phyloP scores from a whole-genome alignment of 2,888 invertebrate genomes.

The Habroteleia sp. region DNA sequence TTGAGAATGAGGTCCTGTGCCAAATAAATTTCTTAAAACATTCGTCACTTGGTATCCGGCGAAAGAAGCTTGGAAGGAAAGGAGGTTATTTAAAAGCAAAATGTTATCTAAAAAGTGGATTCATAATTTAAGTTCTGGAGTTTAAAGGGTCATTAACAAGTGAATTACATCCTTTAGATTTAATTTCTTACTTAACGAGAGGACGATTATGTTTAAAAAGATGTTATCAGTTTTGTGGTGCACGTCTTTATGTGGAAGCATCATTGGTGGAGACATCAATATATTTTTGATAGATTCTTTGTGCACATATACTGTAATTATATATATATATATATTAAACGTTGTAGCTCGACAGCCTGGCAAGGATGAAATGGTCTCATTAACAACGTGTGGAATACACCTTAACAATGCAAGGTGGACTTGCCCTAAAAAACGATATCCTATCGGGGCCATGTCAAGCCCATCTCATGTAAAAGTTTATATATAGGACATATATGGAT shows the following conservation, averaged over 20 bases:
- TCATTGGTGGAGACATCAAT: conserved; percentile 44
- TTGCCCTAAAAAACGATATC: too few species aligned
- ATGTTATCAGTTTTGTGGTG: conserved; percentile 20
- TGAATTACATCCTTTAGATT: conserved; percentile 10
- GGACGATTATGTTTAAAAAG: conserved; percentile 16
- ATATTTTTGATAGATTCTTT: conserved; percentile 50
- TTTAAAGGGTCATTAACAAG: conserved; percentile 20
- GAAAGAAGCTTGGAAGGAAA: too few species aligned
- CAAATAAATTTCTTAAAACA: conserved; percentile 15
- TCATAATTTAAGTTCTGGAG: neutral
- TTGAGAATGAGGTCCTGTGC: conserved; percentile 52
- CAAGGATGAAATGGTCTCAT: conserved; percentile 21
- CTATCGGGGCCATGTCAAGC: too few species aligned
- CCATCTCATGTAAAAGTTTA: too few species aligned
- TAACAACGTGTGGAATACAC: conserved; percentile 6
- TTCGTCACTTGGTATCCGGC: conserved; percentile 19
- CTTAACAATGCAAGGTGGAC: conserved; percentile 32
- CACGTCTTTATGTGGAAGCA: conserved; percentile 9
- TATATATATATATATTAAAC: too few species aligned
- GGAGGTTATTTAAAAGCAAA: conserved; percentile 10
- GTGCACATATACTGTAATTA: conserved; percentile 40
- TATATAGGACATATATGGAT: too few species aligned
- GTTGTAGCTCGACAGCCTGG: conserved; percentile 40
- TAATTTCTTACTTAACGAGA: conserved; percentile 33
- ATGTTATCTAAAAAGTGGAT: neutral